Base-by-base conservation (phyloP, 2,797 vertebrate genomes). In the Tragelaphus oryx region DNA sequence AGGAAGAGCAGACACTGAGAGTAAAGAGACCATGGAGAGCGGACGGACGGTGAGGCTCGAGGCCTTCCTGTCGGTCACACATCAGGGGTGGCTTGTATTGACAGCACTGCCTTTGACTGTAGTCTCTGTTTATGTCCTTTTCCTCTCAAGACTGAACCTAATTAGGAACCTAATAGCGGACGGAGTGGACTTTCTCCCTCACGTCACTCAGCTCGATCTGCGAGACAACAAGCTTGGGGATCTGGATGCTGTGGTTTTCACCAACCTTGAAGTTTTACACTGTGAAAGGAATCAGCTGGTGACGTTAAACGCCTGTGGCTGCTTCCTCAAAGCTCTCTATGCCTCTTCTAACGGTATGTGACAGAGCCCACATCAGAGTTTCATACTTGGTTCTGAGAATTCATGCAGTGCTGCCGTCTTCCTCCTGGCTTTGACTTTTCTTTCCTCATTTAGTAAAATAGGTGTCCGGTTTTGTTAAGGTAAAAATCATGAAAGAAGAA, bases 201-300 rank as follows among this genome's bases (percentile, higher is more conserved):
- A 99, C 0, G 98, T 99, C 98, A 99, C 99, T 76, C 99, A 99
- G 12, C 98, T 99, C 96, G 99, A 99, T 75, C 98, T 99, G 91
- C 98, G 99, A 92, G 99, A 99, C 97, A 99, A 99, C 98, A 98
- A 98, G 96, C 99, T 99, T 89, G 98, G 93, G 10, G 99, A 99
- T 44, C 98, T 99, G 93, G 99, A 99, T 7, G 99, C 99, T 48
- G 99, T 99, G 0, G 94, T 99, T 94, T 99, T 99, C 97, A 99
- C 99, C 95, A 98, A 99, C 0, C 98, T 99, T 44, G 99, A 99
- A 98, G 99, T 99, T 96, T 98, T 99, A 41, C 99, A 99, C 98
- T 99, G 99, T 95, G 99, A 99, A 98, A 99, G 99, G 97, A 99
- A 99, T 98, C 98, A 98, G 46, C 98, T 99, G 97, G 91, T 97